A percentile compares a stretch with the other conserved stretches of the same genome.
phyloP scores from a whole-genome alignment of 1,140 invertebrate genomes.

The Oscheius sp. region DNA sequence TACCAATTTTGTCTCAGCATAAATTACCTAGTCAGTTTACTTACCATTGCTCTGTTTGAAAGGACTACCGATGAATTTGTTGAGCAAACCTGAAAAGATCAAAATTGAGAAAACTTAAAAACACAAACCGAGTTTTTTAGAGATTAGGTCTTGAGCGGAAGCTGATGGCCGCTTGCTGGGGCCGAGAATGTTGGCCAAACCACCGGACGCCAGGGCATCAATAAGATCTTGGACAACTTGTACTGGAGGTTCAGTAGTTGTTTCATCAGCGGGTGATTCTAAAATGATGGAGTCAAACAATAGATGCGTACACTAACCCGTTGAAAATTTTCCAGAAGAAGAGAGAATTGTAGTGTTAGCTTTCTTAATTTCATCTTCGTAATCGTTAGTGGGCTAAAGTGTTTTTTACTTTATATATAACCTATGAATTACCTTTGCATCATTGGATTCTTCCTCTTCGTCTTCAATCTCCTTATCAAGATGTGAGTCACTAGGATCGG shows the following conservation, averaged over 20 bases:
- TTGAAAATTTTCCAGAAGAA: not conserved
- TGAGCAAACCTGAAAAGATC: not conserved
- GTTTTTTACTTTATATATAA: not conserved
- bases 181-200: conserved; percentile 21
- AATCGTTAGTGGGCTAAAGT: not conserved
- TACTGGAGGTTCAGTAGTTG: conserved; percentile 33
- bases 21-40: too few species aligned
- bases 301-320: not conserved
- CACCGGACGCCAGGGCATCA: conserved; percentile 32
- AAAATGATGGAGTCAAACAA: not conserved
- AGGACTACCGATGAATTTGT: not conserved
- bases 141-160: conserved; percentile 22
- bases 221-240: conserved; percentile 34
- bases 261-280: not conserved
- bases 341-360: not conserved
- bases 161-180: conserved; percentile 12
- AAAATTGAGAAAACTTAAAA: too few species aligned
- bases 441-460: conserved; percentile 15
- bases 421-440: not conserved
- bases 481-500: conserved; percentile 12
- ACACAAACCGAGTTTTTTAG: conserved; percentile 16
- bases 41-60: too few species aligned
- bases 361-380: conserved; percentile 20
- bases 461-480: conserved; percentile 13
- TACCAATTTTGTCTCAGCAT: too few species aligned